Base-by-base conservation (phyloP, 2,888 invertebrate species). In the Luffia ferchaultella region DNA sequence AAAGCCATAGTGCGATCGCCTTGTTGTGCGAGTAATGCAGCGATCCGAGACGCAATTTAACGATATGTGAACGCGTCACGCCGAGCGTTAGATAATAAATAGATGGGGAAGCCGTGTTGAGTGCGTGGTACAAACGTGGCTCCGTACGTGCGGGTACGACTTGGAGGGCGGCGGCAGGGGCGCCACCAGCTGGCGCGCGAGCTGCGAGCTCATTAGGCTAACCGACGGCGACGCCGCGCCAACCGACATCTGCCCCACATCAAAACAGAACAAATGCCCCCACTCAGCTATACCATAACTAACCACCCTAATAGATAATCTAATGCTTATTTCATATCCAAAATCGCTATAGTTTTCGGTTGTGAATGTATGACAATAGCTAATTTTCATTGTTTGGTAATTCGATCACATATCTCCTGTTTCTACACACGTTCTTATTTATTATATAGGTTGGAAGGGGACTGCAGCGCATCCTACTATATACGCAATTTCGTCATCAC, bases 121-220 rank as follows among this genome's bases (percentile, higher is more conserved):
- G 79, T 80, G 80, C 80, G 82, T 79, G 80, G 79, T 80, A 79
- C 79, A 80, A 80, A 83, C 77, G 74, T 72, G 70, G 72, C 70
- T 77, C 75, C 80, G 79, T 82, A 82, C 83, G 80, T 85, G 84
- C 74, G 80, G 77, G 62, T 53, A 53, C 54, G 63, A 56, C 55
- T 83, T 68, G 68, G 73, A 76, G 65, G 68, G 67, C 61, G 80
- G 70, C 70, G 86, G 79, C 73, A 85, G 79, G 71, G 86, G 86
- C 71, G 86, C 86, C 65, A 86, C 85, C 72, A 86, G 83, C 74
- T 86, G 86, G 58, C 86, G 83, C 65, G 86, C 86, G 67, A 86
- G 85, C 76, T 86, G 86, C 75, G 86, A 86, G 74, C 78, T 80
- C 85, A 86, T 76, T 75, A 86, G 75, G 70, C 68, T 77, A 70